A percentile compares a stretch with the other conserved stretches of the same genome.
Evolutionary conservation across 2,113 vertebrate species (phyloP).

Genomic region (Tonatia bakeri): DNA sequence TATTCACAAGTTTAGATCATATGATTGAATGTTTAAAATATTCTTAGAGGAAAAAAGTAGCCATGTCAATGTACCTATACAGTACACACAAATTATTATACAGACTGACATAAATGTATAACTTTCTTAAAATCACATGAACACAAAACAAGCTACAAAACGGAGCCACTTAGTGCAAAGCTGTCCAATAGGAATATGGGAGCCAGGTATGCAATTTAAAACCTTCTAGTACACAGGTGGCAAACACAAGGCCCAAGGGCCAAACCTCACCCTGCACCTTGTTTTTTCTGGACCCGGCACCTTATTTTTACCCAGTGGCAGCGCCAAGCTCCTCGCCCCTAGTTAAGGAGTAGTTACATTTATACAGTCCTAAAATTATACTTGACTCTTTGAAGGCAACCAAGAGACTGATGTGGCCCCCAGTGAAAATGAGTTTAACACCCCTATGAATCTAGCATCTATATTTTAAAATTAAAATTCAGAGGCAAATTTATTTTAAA

Average conservation of each 20-base stretch:
- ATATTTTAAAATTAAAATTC: neutral
- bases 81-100: neutral
- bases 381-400: too few relatives aligned
- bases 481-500: neutral
- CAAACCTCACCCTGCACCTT: too few relatives aligned
- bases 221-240: neutral
- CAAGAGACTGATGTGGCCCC: too few relatives aligned
- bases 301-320: too few relatives aligned
- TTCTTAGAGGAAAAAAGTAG: neutral
- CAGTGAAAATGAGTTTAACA: too few relatives aligned
- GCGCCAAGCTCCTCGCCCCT: too few relatives aligned
- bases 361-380: too few relatives aligned
- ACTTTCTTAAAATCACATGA: neutral
- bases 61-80: neutral
- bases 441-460: neutral
- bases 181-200: neutral
- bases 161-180: neutral
- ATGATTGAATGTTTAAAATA: neutral
- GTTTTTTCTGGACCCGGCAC: too few relatives aligned
- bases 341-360: too few relatives aligned
- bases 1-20: neutral
- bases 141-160: neutral
- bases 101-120: neutral
- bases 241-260: too few relatives aligned
- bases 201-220: neutral